Evolutionary conservation across 2,888 invertebrate genomes (phyloP).

Genomic region (Rhagonycha fulva): DNA sequence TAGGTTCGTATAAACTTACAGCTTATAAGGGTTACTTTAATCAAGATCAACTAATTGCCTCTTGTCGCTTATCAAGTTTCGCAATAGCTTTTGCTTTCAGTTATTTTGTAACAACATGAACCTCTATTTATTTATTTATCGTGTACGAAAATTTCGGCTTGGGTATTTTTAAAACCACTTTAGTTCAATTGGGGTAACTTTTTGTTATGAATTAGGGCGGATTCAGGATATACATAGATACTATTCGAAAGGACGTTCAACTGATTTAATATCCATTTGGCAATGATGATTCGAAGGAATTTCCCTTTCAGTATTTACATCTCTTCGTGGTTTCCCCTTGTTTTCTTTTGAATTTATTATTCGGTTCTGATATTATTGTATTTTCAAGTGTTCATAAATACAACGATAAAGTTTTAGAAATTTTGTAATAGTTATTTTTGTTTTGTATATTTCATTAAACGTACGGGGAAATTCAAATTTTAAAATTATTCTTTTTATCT

Average conservation of each 20-base stretch:
- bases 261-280: neutral
- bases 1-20: neutral
- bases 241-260: neutral
- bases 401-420: neutral
- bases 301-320: neutral
- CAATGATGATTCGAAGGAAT: neutral
- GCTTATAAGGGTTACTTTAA: conserved; percentile 1
- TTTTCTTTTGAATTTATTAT: conserved; percentile 3
- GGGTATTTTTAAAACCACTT: neutral
- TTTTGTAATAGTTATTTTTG: neutral
- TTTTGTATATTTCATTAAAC: neutral
- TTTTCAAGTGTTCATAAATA: neutral
- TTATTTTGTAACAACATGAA: neutral
- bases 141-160: neutral
- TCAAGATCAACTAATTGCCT: neutral
- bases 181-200: neutral
- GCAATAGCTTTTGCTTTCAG: neutral
- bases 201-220: neutral
- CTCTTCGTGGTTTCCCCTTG: neutral
- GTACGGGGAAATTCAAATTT: neutral
- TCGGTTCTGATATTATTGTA: neutral
- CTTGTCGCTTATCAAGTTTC: neutral
- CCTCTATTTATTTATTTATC: neutral
- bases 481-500: neutral
- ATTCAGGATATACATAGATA: neutral